Evolutionary conservation across 1,140 invertebrate species (phyloP).

Genomic region (Liolophura sinensis): DNA sequence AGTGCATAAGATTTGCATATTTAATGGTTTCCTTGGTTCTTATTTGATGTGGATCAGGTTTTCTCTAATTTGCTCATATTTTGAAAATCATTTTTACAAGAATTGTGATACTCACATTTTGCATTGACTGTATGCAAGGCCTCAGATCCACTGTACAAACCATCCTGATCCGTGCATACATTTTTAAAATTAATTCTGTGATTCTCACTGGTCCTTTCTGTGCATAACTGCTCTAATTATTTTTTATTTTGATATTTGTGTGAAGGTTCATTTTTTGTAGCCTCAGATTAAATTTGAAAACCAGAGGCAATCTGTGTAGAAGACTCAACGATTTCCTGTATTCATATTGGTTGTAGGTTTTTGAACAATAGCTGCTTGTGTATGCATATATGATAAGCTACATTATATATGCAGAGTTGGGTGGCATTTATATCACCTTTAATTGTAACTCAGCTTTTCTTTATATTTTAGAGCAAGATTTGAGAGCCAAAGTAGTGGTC

Average conservation of each 20-base stretch:
- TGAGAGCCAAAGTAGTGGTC: slow-evolving; percentile 51
- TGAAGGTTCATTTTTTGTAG: too few species aligned
- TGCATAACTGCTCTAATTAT: too few species aligned
- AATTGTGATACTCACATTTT: neutral
- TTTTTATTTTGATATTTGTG: too few species aligned
- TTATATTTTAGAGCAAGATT: slow-evolving; percentile 50
- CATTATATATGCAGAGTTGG: neutral
- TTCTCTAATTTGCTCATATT: too few species aligned
- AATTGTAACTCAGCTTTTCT: neutral
- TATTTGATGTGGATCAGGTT: too few species aligned
- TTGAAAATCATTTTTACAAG: neutral
- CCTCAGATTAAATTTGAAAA: too few species aligned
- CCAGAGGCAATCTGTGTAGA: neutral
- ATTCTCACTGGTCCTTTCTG: too few species aligned
- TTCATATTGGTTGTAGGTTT: neutral
- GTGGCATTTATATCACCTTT: neutral
- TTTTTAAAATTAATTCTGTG: too few species aligned
- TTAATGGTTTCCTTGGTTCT: too few species aligned
- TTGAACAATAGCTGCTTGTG: neutral
- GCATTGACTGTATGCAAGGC: neutral
- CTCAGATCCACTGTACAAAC: neutral
- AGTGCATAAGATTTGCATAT: too few species aligned
- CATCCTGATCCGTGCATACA: neutral
- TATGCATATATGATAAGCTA: neutral
- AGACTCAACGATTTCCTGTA: neutral